Conservation (phyloP, 2,888 invertebrate genomes). For the Chymomyza procnemis region DNA sequence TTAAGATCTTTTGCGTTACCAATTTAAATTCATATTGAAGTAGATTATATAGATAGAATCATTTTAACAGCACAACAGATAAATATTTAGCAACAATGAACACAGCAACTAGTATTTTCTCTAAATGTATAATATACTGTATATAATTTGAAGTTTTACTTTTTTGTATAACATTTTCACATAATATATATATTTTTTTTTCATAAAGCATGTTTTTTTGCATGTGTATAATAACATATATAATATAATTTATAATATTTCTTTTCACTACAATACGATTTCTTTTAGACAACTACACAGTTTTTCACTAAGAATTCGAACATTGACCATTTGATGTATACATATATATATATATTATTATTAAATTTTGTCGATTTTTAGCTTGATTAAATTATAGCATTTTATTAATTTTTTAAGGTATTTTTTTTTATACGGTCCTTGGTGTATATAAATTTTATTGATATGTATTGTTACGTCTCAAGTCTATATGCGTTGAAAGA, state of each 20-base stretch:
- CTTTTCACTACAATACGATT: slow-evolving; percentile 23
- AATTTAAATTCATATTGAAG: slow-evolving; percentile 46
- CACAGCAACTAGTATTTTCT: slow-evolving; percentile 69
- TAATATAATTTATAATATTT: slow-evolving; percentile 38
- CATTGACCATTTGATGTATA: slow-evolving; percentile 24
- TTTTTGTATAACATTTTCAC: slow-evolving; percentile 12
- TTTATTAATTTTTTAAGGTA: slow-evolving; percentile 13
- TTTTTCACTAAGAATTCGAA: slow-evolving; percentile 30
- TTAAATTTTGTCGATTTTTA: slow-evolving; percentile 30
- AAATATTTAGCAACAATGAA: slow-evolving; percentile 68
- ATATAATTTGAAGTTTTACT: slow-evolving; percentile 10
- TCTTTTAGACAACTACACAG: slow-evolving; percentile 24
- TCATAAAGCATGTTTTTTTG: background rate
- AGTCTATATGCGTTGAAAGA: slow-evolving; percentile 69
- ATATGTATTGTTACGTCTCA: slow-evolving; percentile 74
- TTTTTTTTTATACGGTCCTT: background rate
- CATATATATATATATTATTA: slow-evolving; percentile 23
- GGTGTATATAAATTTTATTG: slow-evolving; percentile 57
- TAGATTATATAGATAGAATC: slow-evolving; percentile 5
- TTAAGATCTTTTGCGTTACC: slow-evolving; percentile 19
- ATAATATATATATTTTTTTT: background rate
- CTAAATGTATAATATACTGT: slow-evolving; percentile 40
- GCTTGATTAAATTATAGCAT: slow-evolving; percentile 31
- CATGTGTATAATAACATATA: slow-evolving; percentile 39
- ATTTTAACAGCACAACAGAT: background rate